Percentiles rank a stretch among this genome's conserved stretches.
phyloP scores from a whole-genome alignment of 2,888 invertebrate genomes.

The Drosophila macrospina region DNA sequence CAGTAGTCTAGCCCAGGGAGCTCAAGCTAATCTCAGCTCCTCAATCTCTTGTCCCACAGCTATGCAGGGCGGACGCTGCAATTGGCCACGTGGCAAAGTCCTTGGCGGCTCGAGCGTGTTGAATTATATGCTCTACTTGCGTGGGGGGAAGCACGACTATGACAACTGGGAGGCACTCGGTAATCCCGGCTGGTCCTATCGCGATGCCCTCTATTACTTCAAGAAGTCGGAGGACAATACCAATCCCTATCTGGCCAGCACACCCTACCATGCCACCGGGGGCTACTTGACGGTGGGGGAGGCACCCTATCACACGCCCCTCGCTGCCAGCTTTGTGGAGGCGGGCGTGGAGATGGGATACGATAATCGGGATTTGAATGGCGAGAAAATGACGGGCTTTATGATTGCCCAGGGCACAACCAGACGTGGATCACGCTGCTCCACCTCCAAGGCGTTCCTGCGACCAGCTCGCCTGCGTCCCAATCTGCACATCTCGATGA shows the following conservation, averaged over 20 bases:
- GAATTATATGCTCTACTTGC: conserved; percentile 96
- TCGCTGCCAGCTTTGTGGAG: conserved; percentile 92
- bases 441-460: conserved; percentile 94
- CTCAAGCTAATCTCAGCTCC: too few relatives aligned
- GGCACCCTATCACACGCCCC: conserved; percentile 94
- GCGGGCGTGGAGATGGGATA: conserved; percentile 94
- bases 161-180: conserved; percentile 95
- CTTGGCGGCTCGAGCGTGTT: conserved; percentile 93
- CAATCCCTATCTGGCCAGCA: conserved; percentile 92
- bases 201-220: conserved; percentile 92
- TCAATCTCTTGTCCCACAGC: conserved; percentile 86
- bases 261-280: conserved; percentile 92
- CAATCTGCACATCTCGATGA: conserved; percentile 94
- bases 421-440: conserved; percentile 93
- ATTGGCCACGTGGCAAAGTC: conserved; percentile 97
- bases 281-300: conserved; percentile 94
- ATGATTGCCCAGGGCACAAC: conserved; percentile 95
- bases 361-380: conserved; percentile 94
- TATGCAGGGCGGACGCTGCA: conserved; percentile 93
- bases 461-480: conserved; percentile 91
- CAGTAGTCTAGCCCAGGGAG: too few relatives aligned
- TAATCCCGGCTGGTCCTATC: conserved; percentile 94
- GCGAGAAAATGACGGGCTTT: conserved; percentile 94
- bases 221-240: conserved; percentile 96
- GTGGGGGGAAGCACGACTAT: conserved; percentile 96